Evolutionary conservation across 2,797 vertebrate genomes (phyloP).

Genomic region (Premnoplex brunnescens): DNA sequence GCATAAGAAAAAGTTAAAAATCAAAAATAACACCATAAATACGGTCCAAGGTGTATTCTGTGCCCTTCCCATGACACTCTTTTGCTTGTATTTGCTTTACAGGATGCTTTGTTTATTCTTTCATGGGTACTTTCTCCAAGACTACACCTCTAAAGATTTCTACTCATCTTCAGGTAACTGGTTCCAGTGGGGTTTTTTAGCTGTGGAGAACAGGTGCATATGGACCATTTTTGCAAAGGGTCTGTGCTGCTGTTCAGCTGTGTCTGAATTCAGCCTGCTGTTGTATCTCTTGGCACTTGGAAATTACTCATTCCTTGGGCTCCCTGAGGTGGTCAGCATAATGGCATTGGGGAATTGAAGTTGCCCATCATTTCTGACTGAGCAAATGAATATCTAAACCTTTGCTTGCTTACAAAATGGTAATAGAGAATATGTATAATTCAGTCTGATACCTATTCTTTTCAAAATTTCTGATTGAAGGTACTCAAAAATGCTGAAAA

Average conservation of each 20-base stretch:
- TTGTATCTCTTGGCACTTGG: not conserved
- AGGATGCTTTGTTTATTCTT: not conserved
- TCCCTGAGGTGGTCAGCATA: not conserved
- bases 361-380: not conserved
- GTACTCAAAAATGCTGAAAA: not conserved
- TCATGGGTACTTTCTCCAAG: not conserved
- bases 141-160: not conserved
- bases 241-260: not conserved
- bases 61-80: not conserved
- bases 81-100: not conserved
- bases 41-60: not conserved
- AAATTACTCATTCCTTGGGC: not conserved
- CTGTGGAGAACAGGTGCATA: no score
- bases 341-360: not conserved
- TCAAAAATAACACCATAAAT: not conserved
- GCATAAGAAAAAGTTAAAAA: not conserved
- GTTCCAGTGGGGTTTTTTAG: not conserved
- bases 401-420: not conserved
- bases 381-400: not conserved
- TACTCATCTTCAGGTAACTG: not conserved
- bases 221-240: not conserved
- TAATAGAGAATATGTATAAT: not conserved
- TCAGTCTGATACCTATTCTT: not conserved
- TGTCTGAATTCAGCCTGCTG: not conserved
- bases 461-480: not conserved